phyloP scores from a whole-genome alignment of 1,140 invertebrate species.

The Leptinotarsa texana region DNA sequence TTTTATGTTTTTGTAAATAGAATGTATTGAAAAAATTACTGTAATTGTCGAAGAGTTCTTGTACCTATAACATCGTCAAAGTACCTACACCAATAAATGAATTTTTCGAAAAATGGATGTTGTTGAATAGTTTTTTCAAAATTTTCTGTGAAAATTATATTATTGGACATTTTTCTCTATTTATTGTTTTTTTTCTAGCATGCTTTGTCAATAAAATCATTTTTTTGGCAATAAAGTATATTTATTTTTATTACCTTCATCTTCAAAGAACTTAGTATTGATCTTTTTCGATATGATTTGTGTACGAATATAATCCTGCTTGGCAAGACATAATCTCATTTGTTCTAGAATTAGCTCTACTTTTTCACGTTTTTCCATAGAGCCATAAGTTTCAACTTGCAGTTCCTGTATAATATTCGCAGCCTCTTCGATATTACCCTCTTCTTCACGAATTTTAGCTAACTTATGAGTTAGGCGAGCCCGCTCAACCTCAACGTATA shows the following conservation, averaged over 20 bases:
- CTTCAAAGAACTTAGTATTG: conserved; percentile 95
- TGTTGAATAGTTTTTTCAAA: no score
- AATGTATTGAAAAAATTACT: no score
- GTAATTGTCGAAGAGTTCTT: no score
- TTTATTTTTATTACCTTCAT: conserved; percentile 60
- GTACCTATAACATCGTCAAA: no score
- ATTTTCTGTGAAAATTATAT: no score
- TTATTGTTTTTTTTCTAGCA: no score
- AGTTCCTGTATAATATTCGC: conserved; percentile 94
- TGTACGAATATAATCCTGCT: conserved; percentile 95
- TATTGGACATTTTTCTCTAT: no score
- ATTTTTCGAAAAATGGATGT: no score
- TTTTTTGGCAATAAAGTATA: neutral
- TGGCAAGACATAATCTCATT: conserved; percentile 95
- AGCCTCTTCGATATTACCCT: conserved; percentile 88
- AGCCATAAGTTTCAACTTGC: conserved; percentile 99
- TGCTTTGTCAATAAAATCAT: no score
- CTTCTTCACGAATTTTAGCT: conserved; percentile 91
- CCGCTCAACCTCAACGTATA: conserved; percentile 99
- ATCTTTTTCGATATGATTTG: conserved; percentile 99
- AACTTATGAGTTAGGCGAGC: conserved; percentile 93
- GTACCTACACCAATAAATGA: no score
- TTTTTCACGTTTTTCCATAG: conserved; percentile 98
- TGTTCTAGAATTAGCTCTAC: conserved; percentile 98
- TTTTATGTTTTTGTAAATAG: no score